phyloP scores from a whole-genome alignment of 1,140 invertebrate genomes.

The Helicoverpa zea region DNA sequence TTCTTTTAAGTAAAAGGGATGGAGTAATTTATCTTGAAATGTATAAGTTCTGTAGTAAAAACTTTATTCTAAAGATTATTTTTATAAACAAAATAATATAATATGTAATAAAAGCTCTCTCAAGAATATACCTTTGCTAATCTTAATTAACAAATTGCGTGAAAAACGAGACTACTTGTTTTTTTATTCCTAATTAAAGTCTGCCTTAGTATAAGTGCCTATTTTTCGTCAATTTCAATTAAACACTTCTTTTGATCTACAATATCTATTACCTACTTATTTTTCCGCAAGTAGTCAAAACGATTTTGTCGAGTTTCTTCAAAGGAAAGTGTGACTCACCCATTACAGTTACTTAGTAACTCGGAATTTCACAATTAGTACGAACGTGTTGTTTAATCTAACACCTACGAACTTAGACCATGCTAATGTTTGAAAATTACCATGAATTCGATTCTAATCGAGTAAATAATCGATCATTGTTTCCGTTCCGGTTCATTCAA shows the following conservation, averaged over 20 bases:
- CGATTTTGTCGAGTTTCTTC: conserved; percentile 4
- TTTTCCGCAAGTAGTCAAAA: not conserved
- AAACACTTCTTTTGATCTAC: not conserved
- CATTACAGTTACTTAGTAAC: conserved; percentile 33
- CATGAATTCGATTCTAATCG: conserved; percentile 14
- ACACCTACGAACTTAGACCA: conserved; percentile 19
- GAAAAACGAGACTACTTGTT: too few species aligned
- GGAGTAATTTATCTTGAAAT: too few species aligned
- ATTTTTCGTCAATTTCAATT: too few species aligned
- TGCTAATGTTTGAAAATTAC: conserved; percentile 29
- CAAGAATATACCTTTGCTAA: too few species aligned
- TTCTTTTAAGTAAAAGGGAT: too few species aligned
- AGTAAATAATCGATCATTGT: conserved; percentile 18
- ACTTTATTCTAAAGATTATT: too few species aligned
- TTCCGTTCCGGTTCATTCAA: conserved; percentile 59
- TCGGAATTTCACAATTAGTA: conserved; percentile 39
- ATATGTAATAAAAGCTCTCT: too few species aligned
- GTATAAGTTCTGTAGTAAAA: too few species aligned
- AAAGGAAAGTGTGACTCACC: conserved; percentile 24
- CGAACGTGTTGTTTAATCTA: conserved; percentile 19
- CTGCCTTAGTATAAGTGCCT: too few species aligned
- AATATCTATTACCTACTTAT: not conserved
- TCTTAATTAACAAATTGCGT: too few species aligned
- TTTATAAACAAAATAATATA: too few species aligned
- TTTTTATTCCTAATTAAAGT: too few species aligned